Evolutionary conservation across 1,140 invertebrate genomes (phyloP).

Genomic region (Linepithema humile): DNA sequence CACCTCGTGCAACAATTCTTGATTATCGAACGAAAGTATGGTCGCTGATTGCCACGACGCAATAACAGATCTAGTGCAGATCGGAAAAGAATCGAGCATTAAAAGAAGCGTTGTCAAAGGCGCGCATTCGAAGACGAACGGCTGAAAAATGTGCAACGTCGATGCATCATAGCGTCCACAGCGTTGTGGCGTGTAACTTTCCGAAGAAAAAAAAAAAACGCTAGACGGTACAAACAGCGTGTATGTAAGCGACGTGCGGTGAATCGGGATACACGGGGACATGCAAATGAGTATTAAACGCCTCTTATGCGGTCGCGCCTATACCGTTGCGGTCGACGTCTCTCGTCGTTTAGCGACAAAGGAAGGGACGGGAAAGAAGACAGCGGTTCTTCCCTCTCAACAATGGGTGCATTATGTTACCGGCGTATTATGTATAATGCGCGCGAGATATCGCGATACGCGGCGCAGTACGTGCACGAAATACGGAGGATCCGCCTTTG

Average conservation of each 20-base stretch:
- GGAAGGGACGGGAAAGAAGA: slow-evolving; percentile 19
- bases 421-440: slow-evolving; percentile 67
- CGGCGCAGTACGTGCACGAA: slow-evolving; percentile 52
- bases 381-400: slow-evolving; percentile 53
- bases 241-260: slow-evolving; percentile 13
- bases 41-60: neutral
- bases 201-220: slow-evolving; percentile 21
- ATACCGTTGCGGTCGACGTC: slow-evolving; percentile 49
- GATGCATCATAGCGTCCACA: neutral
- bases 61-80: neutral
- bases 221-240: slow-evolving; percentile 49
- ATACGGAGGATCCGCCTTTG: slow-evolving; percentile 62
- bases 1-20: slow-evolving; percentile 21
- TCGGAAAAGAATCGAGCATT: neutral
- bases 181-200: neutral
- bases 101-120: neutral
- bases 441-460: slow-evolving; percentile 55
- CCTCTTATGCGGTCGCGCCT: slow-evolving; percentile 42
- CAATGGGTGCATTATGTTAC: slow-evolving; percentile 72
- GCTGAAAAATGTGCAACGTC: neutral
- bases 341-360: slow-evolving; percentile 38
- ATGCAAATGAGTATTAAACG: slow-evolving; percentile 72
- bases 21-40: neutral
- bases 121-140: neutral
- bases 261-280: slow-evolving; percentile 21